phyloP scores from a whole-genome alignment of 1,140 invertebrate species.

The Cyrtorhinus lividipennis region DNA sequence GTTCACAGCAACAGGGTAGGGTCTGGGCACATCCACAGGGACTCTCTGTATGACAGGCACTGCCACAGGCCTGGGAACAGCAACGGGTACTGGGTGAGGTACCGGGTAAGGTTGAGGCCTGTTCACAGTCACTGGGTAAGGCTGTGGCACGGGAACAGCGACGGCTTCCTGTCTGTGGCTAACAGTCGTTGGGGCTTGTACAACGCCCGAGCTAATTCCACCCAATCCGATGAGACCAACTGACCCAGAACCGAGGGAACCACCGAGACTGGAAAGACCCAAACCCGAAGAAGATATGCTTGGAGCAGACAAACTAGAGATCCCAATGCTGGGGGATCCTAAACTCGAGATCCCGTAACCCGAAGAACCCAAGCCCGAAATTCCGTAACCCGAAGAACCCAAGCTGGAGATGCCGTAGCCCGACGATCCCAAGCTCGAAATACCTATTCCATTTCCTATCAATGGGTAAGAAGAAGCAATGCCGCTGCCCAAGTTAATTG shows the following conservation, averaged over 20 bases:
- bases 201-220: background rate
- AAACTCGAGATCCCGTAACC: background rate
- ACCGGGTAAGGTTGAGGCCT: slow-evolving; percentile 14
- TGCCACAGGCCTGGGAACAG: slow-evolving; percentile 9
- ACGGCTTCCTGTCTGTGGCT: slow-evolving; percentile 23
- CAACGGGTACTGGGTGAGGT: slow-evolving; percentile 17
- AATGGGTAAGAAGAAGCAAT: background rate
- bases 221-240: background rate
- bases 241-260: background rate
- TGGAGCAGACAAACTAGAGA: background rate
- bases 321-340: background rate
- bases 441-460: background rate
- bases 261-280: background rate
- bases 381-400: background rate
- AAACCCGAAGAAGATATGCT: background rate
- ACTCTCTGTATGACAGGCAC: slow-evolving; percentile 21
- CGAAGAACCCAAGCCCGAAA: background rate
- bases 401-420: background rate
- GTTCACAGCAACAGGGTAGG: slow-evolving; percentile 32
- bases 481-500: background rate
- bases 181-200: background rate
- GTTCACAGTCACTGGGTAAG: slow-evolving; percentile 26
- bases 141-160: slow-evolving; percentile 29
- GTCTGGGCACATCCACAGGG: slow-evolving; percentile 30
- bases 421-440: background rate